A percentile compares a stretch with the other conserved stretches of the same genome.
These are phyloP conservation scores for Macropis europaea DNA, from an alignment of 2,888 invertebrate species.

Conservation along the genomic window DNA sequence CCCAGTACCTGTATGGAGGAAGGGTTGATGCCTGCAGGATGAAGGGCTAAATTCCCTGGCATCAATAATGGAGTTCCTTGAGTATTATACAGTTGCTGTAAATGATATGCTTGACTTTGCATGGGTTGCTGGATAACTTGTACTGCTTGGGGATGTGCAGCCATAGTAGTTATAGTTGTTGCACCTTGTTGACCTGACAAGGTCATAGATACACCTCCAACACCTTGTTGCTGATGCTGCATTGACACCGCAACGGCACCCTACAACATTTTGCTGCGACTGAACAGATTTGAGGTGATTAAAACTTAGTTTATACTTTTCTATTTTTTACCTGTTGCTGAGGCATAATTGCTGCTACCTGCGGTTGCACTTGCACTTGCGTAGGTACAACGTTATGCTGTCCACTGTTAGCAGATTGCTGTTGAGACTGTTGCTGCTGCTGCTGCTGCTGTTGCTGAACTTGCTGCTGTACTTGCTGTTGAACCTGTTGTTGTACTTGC, in stretches of 20 bases:
- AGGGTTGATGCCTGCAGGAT: slow-evolving; percentile 88
- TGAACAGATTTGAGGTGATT: too few species aligned
- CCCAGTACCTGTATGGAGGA: slow-evolving; percentile 85
- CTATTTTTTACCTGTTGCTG: slow-evolving; percentile 75
- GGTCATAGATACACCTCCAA: slow-evolving; percentile 80
- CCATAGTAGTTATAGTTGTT: slow-evolving; percentile 88
- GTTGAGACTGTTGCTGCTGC: slow-evolving; percentile 72
- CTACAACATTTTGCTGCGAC: slow-evolving; percentile 68
- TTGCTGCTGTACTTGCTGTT: slow-evolving; percentile 71
- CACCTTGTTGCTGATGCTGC: slow-evolving; percentile 81
- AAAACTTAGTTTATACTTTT: background rate
- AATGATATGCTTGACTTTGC: slow-evolving; percentile 86
- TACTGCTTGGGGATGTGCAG: slow-evolving; percentile 87
- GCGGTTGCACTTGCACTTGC: slow-evolving; percentile 77
- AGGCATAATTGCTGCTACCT: slow-evolving; percentile 79
- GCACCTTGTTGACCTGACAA: slow-evolving; percentile 79
- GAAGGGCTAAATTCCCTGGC: slow-evolving; percentile 89
- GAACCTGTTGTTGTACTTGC: slow-evolving; percentile 66
- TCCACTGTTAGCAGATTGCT: slow-evolving; percentile 70
- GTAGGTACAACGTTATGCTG: slow-evolving; percentile 75
- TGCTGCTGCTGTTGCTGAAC: slow-evolving; percentile 74
- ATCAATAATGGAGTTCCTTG: slow-evolving; percentile 89
- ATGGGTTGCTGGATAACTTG: slow-evolving; percentile 92
- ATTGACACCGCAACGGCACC: slow-evolving; percentile 80
- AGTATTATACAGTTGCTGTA: slow-evolving; percentile 90